Evolutionary conservation across 2,113 vertebrate species (phyloP), one percentile per base, ranked within the genome.

Genomic region (Aphyosemion australe): DNA sequence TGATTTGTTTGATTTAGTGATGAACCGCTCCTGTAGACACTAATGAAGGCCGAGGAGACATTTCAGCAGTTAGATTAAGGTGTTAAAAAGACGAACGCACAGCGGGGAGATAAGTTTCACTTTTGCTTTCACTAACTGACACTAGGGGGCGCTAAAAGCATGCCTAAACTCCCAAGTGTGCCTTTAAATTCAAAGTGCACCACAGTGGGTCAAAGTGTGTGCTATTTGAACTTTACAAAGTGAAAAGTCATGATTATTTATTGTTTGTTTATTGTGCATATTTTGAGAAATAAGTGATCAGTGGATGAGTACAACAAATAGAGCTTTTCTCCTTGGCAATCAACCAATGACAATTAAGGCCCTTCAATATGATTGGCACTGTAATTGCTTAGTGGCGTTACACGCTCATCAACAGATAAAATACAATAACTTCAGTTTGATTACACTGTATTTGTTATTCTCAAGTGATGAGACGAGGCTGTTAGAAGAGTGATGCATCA

Each of bases 331-430:
- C 67, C 74, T 80, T 82, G 72, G 74, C 83, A 91, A 88, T 89
- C 85, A 84, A 72, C 82, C 73, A 71, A 48, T 78, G 75, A 84
- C 88, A 89, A 90, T 76, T 66, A 67, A 89, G 61, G 52, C 65
- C 8, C 80, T 26, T 85, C 79, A 37, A 37, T 37, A 65, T 90
- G 74, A 79, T 54, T 34, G 45, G 61, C 80, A 85, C 59, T 79
- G 74, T 85, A 88, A 92, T 88, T 81, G 78, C 84, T 83, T 66
- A 62, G 66, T 82, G 64, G 83, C 67, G 75, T 88, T 89, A 74
- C 61, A 82, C 65, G 85, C 81, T 84, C 76, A 80, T 86, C 79
- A 84, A 87, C 91, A 86, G 88, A 86, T 88, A 88, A 82, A 85
- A 84, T 73, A 79, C 76, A 86, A 88, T 86, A 78, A 88, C 63